Base-by-base conservation (phyloP, 2,888 invertebrate genomes). In the Netelia melanura region DNA sequence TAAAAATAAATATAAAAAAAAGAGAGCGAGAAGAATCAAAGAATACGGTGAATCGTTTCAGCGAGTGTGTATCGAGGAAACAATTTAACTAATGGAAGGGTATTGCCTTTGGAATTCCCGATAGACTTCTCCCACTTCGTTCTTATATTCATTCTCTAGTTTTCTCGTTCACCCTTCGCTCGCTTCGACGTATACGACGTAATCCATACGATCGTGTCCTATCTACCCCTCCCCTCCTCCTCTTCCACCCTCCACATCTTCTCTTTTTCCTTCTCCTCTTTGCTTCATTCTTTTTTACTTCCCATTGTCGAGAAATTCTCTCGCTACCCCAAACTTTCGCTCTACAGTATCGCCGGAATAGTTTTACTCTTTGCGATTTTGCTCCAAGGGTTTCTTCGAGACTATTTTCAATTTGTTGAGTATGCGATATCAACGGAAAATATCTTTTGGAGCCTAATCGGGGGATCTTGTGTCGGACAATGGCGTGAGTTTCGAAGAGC, bases 21-120 rank as follows among this genome's bases (percentile, higher is more conserved):
- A 54, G 62, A 54, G 74, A 67, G 58, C n/a, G 54, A 81, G 77
- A 71, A 83, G 78, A 87, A 85, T 87, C 81, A 88, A 84, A 89
- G 89, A 88, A 88, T 87, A 88, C 86, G 87, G 87, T 81, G 83
- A 58, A 76, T 67, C 54, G 52, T 70, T 44, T 30, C 30, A 30
- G 30, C 43, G 71, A 25, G 74, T 82, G 88, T 89, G 89, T 89
- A 87, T 67, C 58, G 72, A 87, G 87, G 88, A 91, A 92, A 92
- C 92, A 92, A 92, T 92, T 92, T 92, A 92, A 92, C 92, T 92
- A 92, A 92, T 92, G 92, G 92, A 92, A 85, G 85, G 79, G 79
- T 82, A 91, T 91, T 89, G 90, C 89, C 88, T 82, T 83, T 86
- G 86, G 86, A 86, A 83, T 81, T 79, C 79, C 83, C 83, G 80